phyloP scores from a whole-genome alignment of 2,888 invertebrate species.

The Cantharis rustica region DNA sequence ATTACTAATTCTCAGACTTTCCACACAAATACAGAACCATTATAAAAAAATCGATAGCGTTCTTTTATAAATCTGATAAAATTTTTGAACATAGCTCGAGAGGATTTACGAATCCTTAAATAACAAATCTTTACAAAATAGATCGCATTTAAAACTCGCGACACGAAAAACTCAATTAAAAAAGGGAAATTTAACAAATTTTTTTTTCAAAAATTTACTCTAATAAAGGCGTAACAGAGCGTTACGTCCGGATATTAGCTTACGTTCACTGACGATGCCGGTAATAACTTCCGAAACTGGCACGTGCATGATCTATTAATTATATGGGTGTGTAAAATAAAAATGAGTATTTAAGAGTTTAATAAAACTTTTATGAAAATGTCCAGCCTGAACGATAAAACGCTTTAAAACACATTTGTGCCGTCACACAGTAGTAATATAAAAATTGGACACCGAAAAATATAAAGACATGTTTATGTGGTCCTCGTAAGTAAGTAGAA shows the following conservation, averaged over 20 bases:
- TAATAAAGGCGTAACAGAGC: neutral
- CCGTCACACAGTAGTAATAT: neutral
- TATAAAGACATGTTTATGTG: neutral
- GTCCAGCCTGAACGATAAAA: neutral
- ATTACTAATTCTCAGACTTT: neutral
- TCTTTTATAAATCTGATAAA: neutral
- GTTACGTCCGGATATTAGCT: neutral
- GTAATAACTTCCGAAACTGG: neutral
- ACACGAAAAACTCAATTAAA: neutral
- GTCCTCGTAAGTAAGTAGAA: neutral
- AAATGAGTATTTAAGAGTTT: neutral
- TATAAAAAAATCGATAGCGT: neutral
- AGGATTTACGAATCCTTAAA: neutral
- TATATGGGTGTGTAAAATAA: neutral
- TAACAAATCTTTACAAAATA: neutral
- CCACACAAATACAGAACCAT: neutral
- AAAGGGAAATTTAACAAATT: neutral
- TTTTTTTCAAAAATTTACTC: neutral
- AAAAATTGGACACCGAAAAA: neutral
- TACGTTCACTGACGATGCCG: neutral
- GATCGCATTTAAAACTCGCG: neutral
- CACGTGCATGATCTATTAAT: neutral
- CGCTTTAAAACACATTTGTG: neutral
- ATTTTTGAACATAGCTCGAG: neutral
- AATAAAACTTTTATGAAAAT: neutral